Evolutionary conservation across 2,113 vertebrate genomes (phyloP).

Genomic region (Cyprinodon brontotheroides): DNA sequence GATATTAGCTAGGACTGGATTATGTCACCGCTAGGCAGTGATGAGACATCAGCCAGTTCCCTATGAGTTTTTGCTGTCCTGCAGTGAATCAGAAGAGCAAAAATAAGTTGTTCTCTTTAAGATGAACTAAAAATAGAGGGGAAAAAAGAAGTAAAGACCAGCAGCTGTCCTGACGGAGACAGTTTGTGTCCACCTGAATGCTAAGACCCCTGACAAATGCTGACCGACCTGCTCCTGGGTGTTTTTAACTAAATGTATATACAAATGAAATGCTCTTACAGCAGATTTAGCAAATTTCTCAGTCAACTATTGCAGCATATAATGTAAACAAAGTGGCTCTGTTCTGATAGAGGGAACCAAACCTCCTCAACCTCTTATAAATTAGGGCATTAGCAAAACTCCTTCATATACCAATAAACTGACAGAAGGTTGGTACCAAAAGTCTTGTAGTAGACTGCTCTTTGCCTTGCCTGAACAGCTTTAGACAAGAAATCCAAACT

Average conservation of each 20-base stretch:
- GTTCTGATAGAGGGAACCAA: background rate
- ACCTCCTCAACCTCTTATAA: too few relatives aligned
- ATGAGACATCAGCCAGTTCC: conserved; percentile 4
- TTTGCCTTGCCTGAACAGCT: too few relatives aligned
- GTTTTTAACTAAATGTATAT: background rate
- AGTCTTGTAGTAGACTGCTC: too few relatives aligned
- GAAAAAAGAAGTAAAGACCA: conserved; percentile 16
- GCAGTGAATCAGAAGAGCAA: conserved; percentile 18
- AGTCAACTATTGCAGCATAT: too few relatives aligned
- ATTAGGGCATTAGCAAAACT: too few relatives aligned
- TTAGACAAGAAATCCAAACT: too few relatives aligned
- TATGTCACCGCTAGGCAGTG: background rate
- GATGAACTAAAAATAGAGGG: conserved; percentile 24
- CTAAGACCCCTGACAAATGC: background rate
- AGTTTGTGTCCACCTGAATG: background rate
- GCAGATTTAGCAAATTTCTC: too few relatives aligned
- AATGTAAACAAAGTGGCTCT: too few relatives aligned
- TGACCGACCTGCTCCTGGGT: background rate
- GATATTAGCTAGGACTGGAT: background rate
- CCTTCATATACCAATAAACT: too few relatives aligned
- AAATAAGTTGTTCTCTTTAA: background rate
- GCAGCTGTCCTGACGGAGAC: background rate
- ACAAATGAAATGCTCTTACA: too few relatives aligned
- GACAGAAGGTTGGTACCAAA: too few relatives aligned
- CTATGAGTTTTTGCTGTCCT: conserved; percentile 15